Conservation (phyloP, 2,797 vertebrate genomes). For the Leucoraja ocellata region DNA sequence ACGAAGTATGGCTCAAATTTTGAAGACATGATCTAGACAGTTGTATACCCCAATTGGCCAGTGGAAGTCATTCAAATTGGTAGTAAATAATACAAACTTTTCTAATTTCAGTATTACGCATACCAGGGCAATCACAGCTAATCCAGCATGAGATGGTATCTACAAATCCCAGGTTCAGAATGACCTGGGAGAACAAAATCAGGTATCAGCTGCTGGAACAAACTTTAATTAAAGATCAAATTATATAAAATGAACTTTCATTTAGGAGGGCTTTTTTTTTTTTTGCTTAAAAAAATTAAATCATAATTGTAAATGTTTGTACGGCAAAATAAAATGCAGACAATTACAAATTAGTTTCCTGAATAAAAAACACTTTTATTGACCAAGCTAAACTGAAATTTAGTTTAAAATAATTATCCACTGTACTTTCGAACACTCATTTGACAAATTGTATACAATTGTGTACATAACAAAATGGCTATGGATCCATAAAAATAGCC, state of each 20-base stretch:
- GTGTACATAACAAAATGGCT: slow-evolving; percentile 35
- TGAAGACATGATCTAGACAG: too few species aligned
- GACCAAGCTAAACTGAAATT: slow-evolving; percentile 17
- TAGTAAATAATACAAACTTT: background rate
- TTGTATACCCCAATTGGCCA: background rate
- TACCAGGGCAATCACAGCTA: background rate
- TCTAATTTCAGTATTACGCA: background rate
- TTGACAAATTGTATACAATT: slow-evolving; percentile 34
- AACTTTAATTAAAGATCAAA: background rate
- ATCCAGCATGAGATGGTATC: background rate
- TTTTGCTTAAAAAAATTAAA: background rate
- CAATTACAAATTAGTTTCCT: slow-evolving; percentile 15
- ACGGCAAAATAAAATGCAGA: slow-evolving; percentile 22
- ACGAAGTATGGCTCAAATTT: background rate
- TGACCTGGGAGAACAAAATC: background rate
- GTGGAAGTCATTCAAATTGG: background rate
- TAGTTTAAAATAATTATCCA: slow-evolving; percentile 31
- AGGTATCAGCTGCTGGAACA: too few species aligned
- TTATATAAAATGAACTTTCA: background rate
- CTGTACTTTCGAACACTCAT: slow-evolving; percentile 21
- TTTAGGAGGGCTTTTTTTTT: background rate
- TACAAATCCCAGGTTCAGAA: background rate
- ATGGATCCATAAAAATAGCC: slow-evolving; percentile 37
- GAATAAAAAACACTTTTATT: slow-evolving; percentile 30
- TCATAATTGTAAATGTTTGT: background rate